A percentile compares a stretch with the other conserved stretches of the same genome.
Conservation (phyloP, 92 coral and sea anemone species). For the Montipora capitata region DNA sequence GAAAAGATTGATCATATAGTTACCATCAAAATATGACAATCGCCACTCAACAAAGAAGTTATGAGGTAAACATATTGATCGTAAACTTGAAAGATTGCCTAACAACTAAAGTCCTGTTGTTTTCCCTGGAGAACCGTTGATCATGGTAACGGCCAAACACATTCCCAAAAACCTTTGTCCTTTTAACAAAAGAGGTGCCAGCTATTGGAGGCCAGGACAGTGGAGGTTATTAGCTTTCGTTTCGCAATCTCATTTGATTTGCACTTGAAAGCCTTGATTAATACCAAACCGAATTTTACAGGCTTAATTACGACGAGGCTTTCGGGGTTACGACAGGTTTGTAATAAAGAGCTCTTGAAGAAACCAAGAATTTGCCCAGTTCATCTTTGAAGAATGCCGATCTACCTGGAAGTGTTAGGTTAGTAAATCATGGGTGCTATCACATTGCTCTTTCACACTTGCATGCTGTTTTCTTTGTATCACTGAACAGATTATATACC, state of each 20-base stretch:
- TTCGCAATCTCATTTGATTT: neutral
- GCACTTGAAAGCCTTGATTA: constrained; percentile 33
- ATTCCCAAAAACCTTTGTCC: neutral
- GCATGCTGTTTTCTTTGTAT: neutral
- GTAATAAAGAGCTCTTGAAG: neutral
- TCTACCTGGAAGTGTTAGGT: constrained; percentile 8
- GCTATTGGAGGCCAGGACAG: constrained; percentile 38
- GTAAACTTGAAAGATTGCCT: constrained; percentile 1
- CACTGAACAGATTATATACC: neutral
- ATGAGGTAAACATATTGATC: neutral
- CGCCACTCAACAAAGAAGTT: neutral
- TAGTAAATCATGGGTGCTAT: neutral
- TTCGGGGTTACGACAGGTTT: constrained; percentile 4
- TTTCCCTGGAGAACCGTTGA: constrained; percentile 26
- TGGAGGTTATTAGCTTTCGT: neutral
- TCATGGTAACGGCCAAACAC: constrained; percentile 23
- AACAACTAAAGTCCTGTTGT: constrained; percentile 16
- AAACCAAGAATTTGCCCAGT: neutral
- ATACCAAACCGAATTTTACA: neutral
- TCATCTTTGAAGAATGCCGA: neutral
- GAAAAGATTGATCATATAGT: no score
- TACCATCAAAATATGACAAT: neutral
- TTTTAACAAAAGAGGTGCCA: neutral
- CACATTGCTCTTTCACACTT: neutral
- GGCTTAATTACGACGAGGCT: neutral